Percentiles rank a stretch among this genome's conserved stretches.
Conservation (phyloP, 23 tunicate genomes). For the Trididemnum clinides region DNA sequence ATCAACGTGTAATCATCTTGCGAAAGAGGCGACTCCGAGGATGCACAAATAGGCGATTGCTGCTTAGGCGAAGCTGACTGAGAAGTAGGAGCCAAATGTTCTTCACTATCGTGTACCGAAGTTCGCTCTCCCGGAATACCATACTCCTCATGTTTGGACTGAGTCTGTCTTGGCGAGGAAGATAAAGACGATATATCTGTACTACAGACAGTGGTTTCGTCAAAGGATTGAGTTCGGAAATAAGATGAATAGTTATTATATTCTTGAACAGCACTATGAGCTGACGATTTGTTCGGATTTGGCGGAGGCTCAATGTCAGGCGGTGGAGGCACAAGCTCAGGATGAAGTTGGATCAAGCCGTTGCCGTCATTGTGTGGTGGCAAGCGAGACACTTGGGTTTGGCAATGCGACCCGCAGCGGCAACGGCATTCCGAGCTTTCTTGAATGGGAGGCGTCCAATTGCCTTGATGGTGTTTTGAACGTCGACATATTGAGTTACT, state of each 20-base stretch:
- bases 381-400: background rate
- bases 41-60: background rate
- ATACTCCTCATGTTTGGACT: background rate
- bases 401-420: background rate
- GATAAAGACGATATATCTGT: slow-evolving; percentile 62
- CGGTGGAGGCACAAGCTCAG: slow-evolving; percentile 57
- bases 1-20: slow-evolving; percentile 44
- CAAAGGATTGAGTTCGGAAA: slow-evolving; percentile 64
- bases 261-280: slow-evolving; percentile 5
- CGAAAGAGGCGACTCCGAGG: background rate
- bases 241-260: slow-evolving; percentile 46
- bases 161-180: slow-evolving; percentile 40
- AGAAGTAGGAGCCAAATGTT: background rate
- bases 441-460: slow-evolving; percentile 25
- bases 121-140: background rate
- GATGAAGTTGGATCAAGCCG: background rate
- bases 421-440: slow-evolving; percentile 10
- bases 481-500: background rate
- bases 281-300: background rate
- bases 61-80: slow-evolving; percentile 21
- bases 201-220: slow-evolving; percentile 56
- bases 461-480: background rate
- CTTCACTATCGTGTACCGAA: background rate
- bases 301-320: slow-evolving; percentile 52
- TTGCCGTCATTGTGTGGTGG: background rate